Conservation (phyloP, 2,888 invertebrate species). For the Monopis laevigella region DNA sequence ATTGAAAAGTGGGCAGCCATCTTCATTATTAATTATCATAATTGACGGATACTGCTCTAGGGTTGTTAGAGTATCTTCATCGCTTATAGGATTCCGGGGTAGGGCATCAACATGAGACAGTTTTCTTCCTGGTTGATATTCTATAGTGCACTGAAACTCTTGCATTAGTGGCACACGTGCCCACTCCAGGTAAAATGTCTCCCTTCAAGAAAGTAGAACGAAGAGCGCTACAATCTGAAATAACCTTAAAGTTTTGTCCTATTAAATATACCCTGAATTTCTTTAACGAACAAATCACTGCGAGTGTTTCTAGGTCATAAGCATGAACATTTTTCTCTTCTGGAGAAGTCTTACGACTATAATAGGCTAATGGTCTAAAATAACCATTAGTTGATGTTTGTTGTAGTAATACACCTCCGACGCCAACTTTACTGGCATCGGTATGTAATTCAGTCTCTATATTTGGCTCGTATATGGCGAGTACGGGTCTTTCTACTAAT, state of each 20-base stretch:
- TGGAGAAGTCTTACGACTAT: constrained; percentile 20
- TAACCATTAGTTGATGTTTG: constrained; percentile 5
- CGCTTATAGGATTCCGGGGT: constrained; percentile 8
- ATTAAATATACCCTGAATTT: constrained; percentile 19
- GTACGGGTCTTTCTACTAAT: constrained; percentile 20
- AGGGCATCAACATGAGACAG: constrained; percentile 21
- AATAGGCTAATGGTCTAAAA: constrained; percentile 17
- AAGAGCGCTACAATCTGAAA: constrained; percentile 21
- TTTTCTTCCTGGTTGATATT: constrained; percentile 18
- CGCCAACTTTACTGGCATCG: constrained; percentile 19
- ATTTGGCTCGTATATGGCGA: constrained; percentile 24
- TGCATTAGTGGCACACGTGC: constrained; percentile 21
- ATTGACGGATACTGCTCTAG: constrained; percentile 4
- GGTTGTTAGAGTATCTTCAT: background rate
- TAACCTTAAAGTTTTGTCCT: constrained; percentile 17
- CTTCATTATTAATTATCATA: constrained; percentile 15
- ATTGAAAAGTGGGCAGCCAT: constrained; percentile 20
- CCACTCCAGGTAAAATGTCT: constrained; percentile 19
- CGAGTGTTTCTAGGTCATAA: constrained; percentile 22
- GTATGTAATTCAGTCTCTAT: constrained; percentile 21
- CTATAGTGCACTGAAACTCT: constrained; percentile 20
- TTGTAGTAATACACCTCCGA: constrained; percentile 20
- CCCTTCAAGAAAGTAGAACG: constrained; percentile 18
- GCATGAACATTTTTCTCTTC: constrained; percentile 20
- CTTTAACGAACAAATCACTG: constrained; percentile 19